These are phyloP conservation scores for Muntiacus muntjak DNA, from an alignment of 2,113 vertebrate species.

Conservation along the genomic window DNA sequence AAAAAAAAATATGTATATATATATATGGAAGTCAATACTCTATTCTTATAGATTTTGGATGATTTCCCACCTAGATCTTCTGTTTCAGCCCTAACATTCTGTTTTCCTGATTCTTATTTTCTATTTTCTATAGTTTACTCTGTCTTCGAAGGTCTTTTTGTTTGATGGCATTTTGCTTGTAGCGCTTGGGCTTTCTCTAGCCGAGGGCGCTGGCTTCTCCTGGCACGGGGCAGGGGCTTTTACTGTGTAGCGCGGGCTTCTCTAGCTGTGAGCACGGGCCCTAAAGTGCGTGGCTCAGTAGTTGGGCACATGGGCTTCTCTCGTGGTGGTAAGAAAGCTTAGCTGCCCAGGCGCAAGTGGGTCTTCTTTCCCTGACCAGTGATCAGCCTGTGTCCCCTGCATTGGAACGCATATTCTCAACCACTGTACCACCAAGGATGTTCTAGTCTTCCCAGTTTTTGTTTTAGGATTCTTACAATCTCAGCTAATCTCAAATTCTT, in stretches of 20 bases:
- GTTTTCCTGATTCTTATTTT: background rate
- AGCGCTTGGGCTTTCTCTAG: accelerated
- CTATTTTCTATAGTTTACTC: background rate
- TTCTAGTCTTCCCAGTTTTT: background rate
- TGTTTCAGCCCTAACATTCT: background rate
- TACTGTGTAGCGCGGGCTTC: accelerated
- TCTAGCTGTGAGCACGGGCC: background rate
- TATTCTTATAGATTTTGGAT: background rate
- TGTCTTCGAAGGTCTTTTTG: background rate
- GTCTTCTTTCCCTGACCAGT: background rate
- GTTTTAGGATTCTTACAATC: background rate
- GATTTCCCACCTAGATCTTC: background rate
- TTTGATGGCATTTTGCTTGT: background rate
- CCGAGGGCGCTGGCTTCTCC: no score
- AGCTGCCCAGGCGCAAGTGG: background rate
- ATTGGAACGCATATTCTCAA: background rate
- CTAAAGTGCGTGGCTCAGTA: accelerated
- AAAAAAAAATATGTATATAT: background rate
- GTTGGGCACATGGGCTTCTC: background rate
- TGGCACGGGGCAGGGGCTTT: accelerated
- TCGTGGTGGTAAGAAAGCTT: background rate
- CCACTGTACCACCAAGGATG: background rate
- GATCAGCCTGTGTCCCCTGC: background rate
- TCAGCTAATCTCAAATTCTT: background rate
- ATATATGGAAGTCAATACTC: background rate